Base-by-base conservation (phyloP, 2,888 invertebrate species). In the Stegophylla sp. region DNA sequence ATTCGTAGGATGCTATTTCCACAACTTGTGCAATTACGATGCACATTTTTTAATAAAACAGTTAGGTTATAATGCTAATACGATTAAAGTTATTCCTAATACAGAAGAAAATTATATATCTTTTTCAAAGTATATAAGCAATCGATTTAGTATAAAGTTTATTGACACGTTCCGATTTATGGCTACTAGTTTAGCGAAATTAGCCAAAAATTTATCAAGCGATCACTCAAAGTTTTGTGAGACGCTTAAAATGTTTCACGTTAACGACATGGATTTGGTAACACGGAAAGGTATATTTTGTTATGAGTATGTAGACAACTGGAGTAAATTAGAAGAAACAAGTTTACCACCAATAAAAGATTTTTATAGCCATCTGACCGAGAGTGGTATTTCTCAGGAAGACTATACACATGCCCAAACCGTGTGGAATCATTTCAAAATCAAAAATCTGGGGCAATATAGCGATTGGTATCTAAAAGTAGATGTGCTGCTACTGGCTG, bases 381-480 rank as follows among this genome's bases (percentile, higher is more conserved):
- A 83, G 5, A 26, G 20, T 10, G 23, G 23, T 13, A 82, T 83
- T 34, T 71, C 48, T 7, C 76, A 79, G 64, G 63, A 61, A 41
- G 84, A 85, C 73, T 85, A 85, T 83, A n/a, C 48, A 10, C 84
- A 85, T 83, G 85, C 85, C 2, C 26, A 81, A 69, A 82, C 75
- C 1, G 83, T 86, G 0, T 86, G 85, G 85, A 28, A 53, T 20
- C 28, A 64, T 41, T 86, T 85, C 81, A 72, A 84, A 12, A 83
- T 84, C 26, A 82, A 83, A 82, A 84, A 79, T 9, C 72, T 86
- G 2, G 82, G 84, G 1, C 84, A 85, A 64, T 86, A 85, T 82
- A 83, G 83, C 23, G 84, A 85, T 77, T 69, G 85, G 12, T 86
- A 85, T 82, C 85, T 86, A 10, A 84, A 84, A 82, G 84, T 83